These are phyloP conservation scores for Drosophila bocqueti DNA, from an alignment of 1,140 invertebrate species.

Conservation along the genomic window DNA sequence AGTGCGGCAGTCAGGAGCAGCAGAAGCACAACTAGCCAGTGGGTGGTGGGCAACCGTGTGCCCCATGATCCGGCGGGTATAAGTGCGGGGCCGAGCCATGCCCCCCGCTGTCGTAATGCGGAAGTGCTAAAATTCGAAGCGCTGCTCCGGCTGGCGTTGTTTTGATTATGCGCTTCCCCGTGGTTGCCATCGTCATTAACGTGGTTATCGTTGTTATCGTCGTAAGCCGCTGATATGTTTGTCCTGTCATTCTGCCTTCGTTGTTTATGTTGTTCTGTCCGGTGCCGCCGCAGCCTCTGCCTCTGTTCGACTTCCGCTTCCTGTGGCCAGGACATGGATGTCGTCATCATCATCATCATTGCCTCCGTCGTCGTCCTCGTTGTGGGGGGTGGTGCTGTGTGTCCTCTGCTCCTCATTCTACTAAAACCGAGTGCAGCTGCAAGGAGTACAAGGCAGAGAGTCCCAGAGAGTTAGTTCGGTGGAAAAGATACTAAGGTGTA, in stretches of 20 bases:
- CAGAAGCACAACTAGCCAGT: constrained; percentile 19
- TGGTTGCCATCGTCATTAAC: constrained; percentile 37
- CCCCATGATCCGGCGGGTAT: neutral
- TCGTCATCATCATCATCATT: constrained; percentile 21
- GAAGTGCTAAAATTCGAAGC: constrained; percentile 62
- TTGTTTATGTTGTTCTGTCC: constrained; percentile 58
- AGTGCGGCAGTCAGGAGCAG: constrained; percentile 28
- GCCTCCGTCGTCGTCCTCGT: neutral
- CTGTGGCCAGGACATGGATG: constrained; percentile 38
- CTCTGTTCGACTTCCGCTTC: constrained; percentile 29
- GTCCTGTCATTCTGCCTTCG: constrained; percentile 37
- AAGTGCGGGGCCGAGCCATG: neutral
- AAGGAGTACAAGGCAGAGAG: constrained; percentile 14
- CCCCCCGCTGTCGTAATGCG: constrained; percentile 37
- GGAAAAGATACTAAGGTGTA: neutral
- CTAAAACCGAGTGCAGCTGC: constrained; percentile 50
- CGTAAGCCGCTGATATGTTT: constrained; percentile 76
- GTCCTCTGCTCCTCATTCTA: constrained; percentile 20
- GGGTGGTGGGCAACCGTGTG: constrained; percentile 3
- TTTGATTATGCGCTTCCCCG: constrained; percentile 59
- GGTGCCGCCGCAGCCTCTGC: neutral
- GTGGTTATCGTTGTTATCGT: constrained; percentile 51
- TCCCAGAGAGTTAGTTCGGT: neutral
- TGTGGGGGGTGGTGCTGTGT: neutral
- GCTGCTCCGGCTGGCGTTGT: constrained; percentile 25